Evolutionary conservation across 1,140 invertebrate species (phyloP), one percentile per base, ranked within the genome.

Genomic region (Apis florea): DNA sequence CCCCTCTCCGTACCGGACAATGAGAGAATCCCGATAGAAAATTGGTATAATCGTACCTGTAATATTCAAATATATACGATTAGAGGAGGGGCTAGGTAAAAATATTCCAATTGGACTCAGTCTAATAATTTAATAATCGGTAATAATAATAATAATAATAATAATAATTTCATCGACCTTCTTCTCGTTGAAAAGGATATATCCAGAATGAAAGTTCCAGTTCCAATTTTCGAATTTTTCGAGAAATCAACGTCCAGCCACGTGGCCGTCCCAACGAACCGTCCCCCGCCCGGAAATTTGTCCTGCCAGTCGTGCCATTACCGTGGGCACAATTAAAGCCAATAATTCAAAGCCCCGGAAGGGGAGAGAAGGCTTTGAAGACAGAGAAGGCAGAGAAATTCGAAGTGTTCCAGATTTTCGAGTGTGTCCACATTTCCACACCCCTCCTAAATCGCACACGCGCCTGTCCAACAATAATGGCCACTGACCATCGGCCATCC

Each of bases 281-380:
- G 63, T 71, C 70, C 75, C 75, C 75, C 75, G 81, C 59, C 83
- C 84, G 89, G 86, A 90, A 90, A 93, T 93, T 93, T 91, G 90
- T 92, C 89, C 75, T 40, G 31, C 31, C 69, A 79, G 68, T 47
- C 73, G 63, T 68, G 54, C 79, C 81, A 87, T 88, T 88, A 86
- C 64, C 85, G 76, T 72, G 75, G 61, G 68, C 66, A 92, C 91
- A 93, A 93, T 93, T 92, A 92, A 92, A 83, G 88, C 87, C 91
- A 92, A 93, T 93, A 93, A 93, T 93, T 93, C 92, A 93, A 75
- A 17, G 10, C 64, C 13, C 24, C 56, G 51, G 58, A 6, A 40
- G 64, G 19, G 40, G 49, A 81, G 31, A 2, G 54, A 5, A 15
- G 53, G 58, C 51, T 67, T 59, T 73, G 71, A 69, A 64, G 51